Conservation (phyloP, 2,113 vertebrate genomes). For the Catharus fuscescens region DNA sequence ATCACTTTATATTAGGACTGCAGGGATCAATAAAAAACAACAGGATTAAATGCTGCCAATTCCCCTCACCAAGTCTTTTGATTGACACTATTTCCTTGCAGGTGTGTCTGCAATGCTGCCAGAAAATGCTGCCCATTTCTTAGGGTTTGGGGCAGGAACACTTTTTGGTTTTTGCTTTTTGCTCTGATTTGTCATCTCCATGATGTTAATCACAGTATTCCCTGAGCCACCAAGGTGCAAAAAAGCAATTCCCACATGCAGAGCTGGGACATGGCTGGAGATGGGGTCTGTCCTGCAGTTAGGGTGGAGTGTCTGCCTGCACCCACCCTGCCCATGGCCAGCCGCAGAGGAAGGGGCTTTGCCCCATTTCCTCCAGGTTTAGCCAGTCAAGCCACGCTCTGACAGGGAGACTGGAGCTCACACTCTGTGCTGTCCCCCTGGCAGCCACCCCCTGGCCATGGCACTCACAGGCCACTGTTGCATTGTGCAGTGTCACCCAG, state of each 20-base stretch:
- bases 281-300: not conserved
- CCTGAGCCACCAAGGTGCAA: not conserved
- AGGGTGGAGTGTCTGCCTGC: not conserved
- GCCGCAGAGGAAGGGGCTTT: not conserved
- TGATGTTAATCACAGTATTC: not conserved
- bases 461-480: not conserved
- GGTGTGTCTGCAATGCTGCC: constrained; percentile 44
- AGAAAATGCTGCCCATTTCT: not conserved
- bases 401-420: not conserved
- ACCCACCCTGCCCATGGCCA: not conserved
- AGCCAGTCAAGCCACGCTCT: not conserved
- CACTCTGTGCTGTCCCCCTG: not conserved
- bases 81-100: constrained; percentile 57
- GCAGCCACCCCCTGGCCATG: not conserved
- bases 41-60: constrained; percentile 68
- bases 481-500: not conserved
- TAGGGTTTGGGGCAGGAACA: not conserved
- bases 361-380: not conserved
- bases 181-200: not conserved
- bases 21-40: constrained; percentile 71
- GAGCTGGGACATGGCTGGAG: not conserved
- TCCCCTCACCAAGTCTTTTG: constrained; percentile 46
- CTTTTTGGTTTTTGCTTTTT: not conserved
- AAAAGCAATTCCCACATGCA: not conserved
- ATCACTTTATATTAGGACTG: constrained; percentile 73